phyloP scores from a whole-genome alignment of 2,888 invertebrate species.

The Sabellastarte sp. region DNA sequence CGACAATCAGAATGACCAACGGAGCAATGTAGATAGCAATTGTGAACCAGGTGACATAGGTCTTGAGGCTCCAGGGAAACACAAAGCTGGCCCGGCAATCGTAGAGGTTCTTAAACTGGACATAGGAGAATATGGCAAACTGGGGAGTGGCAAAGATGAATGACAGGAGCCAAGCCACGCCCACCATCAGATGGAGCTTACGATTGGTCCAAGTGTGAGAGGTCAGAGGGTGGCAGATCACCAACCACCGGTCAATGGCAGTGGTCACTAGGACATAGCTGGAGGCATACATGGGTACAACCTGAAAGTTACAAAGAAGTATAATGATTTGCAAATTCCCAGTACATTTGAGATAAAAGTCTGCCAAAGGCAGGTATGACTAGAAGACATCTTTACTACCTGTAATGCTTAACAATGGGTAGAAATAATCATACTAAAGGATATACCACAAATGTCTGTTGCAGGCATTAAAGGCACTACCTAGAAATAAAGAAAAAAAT shows the following conservation, averaged over 20 bases:
- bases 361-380: no score
- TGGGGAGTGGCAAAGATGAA: slow-evolving; percentile 19
- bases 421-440: no score
- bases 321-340: no score
- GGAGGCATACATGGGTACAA: slow-evolving; percentile 51
- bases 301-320: no score
- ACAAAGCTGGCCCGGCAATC: slow-evolving; percentile 4
- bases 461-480: no score
- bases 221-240: slow-evolving; percentile 66
- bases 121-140: slow-evolving; percentile 14
- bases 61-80: slow-evolving; percentile 5
- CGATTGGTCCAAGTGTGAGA: slow-evolving; percentile 62
- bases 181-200: slow-evolving; percentile 56
- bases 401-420: no score
- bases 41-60: slow-evolving; percentile 58
- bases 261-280: slow-evolving; percentile 56
- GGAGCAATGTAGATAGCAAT: slow-evolving; percentile 60
- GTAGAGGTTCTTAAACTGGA: not conserved
- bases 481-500: no score
- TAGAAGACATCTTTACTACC: no score
- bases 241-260: slow-evolving; percentile 58
- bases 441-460: no score
- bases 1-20: slow-evolving; percentile 50
- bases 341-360: no score
- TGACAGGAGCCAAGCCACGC: slow-evolving; percentile 19